Conservation (phyloP, 2,113 vertebrate species). For the Gasterosteus aculeatus region DNA sequence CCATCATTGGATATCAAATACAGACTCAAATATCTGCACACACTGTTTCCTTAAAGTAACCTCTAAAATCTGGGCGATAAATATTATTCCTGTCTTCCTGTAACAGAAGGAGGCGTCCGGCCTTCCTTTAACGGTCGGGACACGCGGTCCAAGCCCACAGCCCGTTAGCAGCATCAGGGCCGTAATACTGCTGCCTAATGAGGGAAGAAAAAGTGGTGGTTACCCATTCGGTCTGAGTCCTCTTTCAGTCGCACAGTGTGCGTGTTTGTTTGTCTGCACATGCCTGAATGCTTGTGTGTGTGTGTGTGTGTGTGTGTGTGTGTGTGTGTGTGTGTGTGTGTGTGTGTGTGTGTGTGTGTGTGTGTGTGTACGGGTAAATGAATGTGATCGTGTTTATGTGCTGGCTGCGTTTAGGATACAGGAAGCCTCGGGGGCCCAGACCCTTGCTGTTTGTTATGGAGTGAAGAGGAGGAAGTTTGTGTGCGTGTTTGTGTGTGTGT, state of each 20-base stretch:
- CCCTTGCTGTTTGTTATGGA: slow-evolving; percentile 82
- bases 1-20: no score
- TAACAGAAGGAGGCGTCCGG: slow-evolving; percentile 53
- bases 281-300: slow-evolving; percentile 37
- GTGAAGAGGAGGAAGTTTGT: slow-evolving; percentile 74
- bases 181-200: slow-evolving; percentile 67
- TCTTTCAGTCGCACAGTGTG: slow-evolving; percentile 32
- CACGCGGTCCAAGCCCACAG: slow-evolving; percentile 59
- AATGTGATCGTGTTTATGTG: slow-evolving; percentile 83
- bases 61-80: slow-evolving; percentile 48
- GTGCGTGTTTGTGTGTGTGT: slow-evolving; percentile 44
- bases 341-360: slow-evolving; percentile 29
- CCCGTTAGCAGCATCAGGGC: slow-evolving; percentile 56
- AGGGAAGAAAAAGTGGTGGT: slow-evolving; percentile 68
- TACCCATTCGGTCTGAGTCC: slow-evolving; percentile 58
- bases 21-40: slow-evolving; percentile 2
- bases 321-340: slow-evolving; percentile 28
- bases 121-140: slow-evolving; percentile 35
- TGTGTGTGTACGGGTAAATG: slow-evolving; percentile 66
- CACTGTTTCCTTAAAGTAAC: slow-evolving; percentile 46
- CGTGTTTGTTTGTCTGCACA: slow-evolving; percentile 37
- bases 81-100: slow-evolving; percentile 51
- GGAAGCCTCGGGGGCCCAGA: slow-evolving; percentile 82
- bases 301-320: slow-evolving; percentile 26
- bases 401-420: slow-evolving; percentile 78